These are phyloP conservation scores for Drosophila truncata DNA, from an alignment of 1,140 invertebrate genomes.

Conservation along the genomic window DNA sequence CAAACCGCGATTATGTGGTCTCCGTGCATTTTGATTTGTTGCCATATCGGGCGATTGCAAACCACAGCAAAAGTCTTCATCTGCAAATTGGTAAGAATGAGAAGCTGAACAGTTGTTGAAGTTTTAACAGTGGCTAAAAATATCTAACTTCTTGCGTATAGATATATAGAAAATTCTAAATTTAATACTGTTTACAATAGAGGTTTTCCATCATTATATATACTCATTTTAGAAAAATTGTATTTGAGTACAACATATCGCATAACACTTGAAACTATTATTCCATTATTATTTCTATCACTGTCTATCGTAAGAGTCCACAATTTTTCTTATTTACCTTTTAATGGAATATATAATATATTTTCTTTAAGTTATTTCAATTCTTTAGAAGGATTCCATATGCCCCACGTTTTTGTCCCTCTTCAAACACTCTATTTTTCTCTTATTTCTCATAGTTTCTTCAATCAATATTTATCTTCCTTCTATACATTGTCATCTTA, in stretches of 20 bases:
- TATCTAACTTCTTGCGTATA: too few species aligned
- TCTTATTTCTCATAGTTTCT: neutral
- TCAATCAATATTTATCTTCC: neutral
- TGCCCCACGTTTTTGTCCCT: neutral
- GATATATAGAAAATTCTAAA: too few species aligned
- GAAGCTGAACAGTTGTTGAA: constrained; percentile 10
- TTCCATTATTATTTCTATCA: too few species aligned
- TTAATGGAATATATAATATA: neutral
- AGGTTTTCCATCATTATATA: too few species aligned
- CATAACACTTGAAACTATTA: too few species aligned
- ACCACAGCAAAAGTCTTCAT: constrained; percentile 95
- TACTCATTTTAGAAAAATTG: too few species aligned
- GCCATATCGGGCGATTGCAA: constrained; percentile 90
- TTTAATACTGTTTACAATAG: too few species aligned
- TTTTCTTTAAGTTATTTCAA: neutral
- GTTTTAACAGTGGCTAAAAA: neutral
- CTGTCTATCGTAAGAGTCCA: neutral
- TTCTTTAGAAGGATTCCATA: neutral
- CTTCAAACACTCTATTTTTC: neutral
- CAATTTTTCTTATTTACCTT: neutral
- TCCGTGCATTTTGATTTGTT: constrained; percentile 84
- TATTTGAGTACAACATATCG: too few species aligned
- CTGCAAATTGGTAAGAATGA: constrained; percentile 87
- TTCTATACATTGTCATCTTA: neutral
- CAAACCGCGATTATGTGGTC: constrained; percentile 85